Base-by-base conservation (phyloP, 2,888 invertebrate genomes). In the Cerastis rubricosa region DNA sequence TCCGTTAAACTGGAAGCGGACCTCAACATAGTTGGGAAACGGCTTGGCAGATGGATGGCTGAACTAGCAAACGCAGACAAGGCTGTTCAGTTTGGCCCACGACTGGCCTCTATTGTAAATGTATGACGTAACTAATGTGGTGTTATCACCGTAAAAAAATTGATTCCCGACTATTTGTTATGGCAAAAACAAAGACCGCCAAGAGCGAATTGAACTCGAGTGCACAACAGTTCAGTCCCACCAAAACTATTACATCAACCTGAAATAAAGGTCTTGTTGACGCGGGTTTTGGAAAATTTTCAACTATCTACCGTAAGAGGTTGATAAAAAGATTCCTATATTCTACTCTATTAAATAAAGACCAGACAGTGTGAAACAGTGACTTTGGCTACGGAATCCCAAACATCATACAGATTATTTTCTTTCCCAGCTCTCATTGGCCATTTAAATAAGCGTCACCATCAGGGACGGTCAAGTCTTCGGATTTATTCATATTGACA, bases 81-180 rank as follows among this genome's bases (percentile, higher is more conserved):
- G 7, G 22, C n/a, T 17, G n/a, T n/a, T 45, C 11, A 19, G 45
- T 11, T 11, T 9, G 11, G 43, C 35, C 35, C 35, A 35, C 0
- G 25, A 45, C 57, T 57, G 45, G 19, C 3, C 8, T 12, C 1
- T 65, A 35, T n/a, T 35, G 9, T 47, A 51, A 9, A 0, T n/a
- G n/a, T 59, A 17, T 74, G 22, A 6, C 35, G 3, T 40, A 25
- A n/a, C 17, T 2, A 75, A 40, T n/a, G 61, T 29, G 25, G 25
- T 40, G 11, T 78, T 77, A 70, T 77, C 70, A 77, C 51, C 70
- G 61, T 51, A 51, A 63, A 76, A 40, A 61, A 69, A 47, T 6
- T 17, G 29, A 22, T 67, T 76, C 17, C 25, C 2, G 40, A 22
- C 22, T 29, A 61, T 78, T 76, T 45, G 51, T 8, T 49, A 61